phyloP scores from a whole-genome alignment of 2,797 vertebrate species.

The Spinus olivaceus region DNA sequence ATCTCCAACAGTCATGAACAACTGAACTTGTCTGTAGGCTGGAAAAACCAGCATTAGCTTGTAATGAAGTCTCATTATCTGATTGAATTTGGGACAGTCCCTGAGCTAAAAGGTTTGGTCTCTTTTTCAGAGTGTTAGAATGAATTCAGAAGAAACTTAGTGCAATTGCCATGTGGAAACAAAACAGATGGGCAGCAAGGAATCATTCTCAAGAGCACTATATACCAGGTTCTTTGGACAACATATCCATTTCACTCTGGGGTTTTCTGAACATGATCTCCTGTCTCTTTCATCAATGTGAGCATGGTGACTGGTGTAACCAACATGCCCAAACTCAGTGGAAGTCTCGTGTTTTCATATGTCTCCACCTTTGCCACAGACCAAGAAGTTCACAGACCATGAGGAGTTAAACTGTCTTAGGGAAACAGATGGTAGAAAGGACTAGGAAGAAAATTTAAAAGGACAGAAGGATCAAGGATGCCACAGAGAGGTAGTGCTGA shows the following conservation, averaged over 20 bases:
- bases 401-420: neutral
- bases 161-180: neutral
- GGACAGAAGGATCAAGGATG: neutral
- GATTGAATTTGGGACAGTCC: neutral
- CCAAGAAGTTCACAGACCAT: neutral
- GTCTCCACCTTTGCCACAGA: neutral
- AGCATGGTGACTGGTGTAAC: neutral
- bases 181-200: neutral
- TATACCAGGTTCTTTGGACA: neutral
- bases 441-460: neutral
- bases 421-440: neutral
- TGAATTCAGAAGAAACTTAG: neutral
- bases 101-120: neutral
- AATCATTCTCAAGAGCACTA: neutral
- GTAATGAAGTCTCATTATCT: neutral
- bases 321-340: neutral
- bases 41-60: neutral
- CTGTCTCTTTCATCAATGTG: neutral
- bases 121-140: neutral
- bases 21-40: neutral
- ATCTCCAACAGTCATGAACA: neutral
- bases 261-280: neutral
- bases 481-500: neutral
- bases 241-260: neutral
- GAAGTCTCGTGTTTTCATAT: neutral